Conservation (phyloP, 2,888 invertebrate genomes). For the Calliopum simillimum region DNA sequence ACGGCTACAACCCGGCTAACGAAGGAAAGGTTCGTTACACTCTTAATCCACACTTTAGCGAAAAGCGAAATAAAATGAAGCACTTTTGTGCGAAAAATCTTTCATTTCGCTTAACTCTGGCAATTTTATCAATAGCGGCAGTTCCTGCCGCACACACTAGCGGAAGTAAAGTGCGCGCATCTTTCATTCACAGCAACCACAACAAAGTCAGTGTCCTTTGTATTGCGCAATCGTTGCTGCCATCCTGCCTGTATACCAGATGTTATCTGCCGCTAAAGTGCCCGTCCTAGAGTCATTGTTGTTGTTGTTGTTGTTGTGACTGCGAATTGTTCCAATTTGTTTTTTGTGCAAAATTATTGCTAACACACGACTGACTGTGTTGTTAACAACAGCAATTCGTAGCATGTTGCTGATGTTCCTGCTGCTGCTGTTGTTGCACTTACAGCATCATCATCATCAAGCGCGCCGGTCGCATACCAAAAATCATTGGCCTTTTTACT, state of each 20-base stretch:
- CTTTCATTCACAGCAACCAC: neutral
- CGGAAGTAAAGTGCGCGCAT: conserved; percentile 16
- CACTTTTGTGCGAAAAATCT: no score
- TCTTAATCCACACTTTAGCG: no score
- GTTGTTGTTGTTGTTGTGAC: conserved; percentile 25
- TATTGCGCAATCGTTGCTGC: conserved; percentile 6
- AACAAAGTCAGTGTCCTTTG: conserved; percentile 23
- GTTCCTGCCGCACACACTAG: neutral
- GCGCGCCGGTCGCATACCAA: no score
- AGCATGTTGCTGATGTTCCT: conserved; percentile 34
- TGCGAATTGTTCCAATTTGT: conserved; percentile 61
- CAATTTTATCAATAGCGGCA: no score
- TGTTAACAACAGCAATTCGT: conserved; percentile 24
- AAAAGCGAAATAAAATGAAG: no score
- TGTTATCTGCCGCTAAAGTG: conserved; percentile 9
- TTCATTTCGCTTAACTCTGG: no score
- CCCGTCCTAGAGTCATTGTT: conserved; percentile 21
- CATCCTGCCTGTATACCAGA: conserved; percentile 1
- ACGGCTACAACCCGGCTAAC: no score
- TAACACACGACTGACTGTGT: conserved; percentile 48
- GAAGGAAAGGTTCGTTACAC: no score
- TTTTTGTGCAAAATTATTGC: conserved; percentile 47
- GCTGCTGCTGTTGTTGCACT: conserved; percentile 44
- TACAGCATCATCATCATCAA: no score
- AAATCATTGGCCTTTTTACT: no score